Evolutionary conservation across 2,888 invertebrate species (phyloP).

Genomic region (Scaptomyza tumidula): DNA sequence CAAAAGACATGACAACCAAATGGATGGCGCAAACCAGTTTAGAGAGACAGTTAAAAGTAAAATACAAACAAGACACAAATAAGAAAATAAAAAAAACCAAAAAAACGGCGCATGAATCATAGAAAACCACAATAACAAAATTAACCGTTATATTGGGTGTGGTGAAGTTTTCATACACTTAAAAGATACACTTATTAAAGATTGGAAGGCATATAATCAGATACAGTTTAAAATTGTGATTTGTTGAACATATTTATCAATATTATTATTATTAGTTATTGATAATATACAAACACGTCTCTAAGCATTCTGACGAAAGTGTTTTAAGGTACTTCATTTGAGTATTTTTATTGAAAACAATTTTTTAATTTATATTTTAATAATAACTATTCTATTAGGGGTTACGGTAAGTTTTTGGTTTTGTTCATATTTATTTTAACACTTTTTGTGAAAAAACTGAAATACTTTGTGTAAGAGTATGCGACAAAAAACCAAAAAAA

Average conservation of each 20-base stretch:
- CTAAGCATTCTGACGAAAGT: too few species aligned
- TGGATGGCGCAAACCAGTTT: conserved; percentile 68
- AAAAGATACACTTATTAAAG: neutral
- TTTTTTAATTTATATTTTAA: too few species aligned
- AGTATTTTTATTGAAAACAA: too few species aligned
- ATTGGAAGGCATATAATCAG: neutral
- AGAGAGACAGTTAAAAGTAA: conserved; percentile 46
- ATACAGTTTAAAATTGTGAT: neutral
- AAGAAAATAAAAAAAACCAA: conserved; percentile 5
- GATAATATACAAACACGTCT: too few species aligned
- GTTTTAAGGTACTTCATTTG: too few species aligned
- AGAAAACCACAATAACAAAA: conserved; percentile 27
- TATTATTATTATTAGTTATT: too few species aligned
- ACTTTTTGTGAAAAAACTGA: neutral
- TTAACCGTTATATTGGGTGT: conserved; percentile 5
- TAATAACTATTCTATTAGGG: too few species aligned
- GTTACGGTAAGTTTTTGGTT: too few species aligned
- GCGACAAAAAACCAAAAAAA: conserved; percentile 8
- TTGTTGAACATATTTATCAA: neutral
- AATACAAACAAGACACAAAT: conserved; percentile 22
- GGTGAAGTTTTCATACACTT: conserved; percentile 5
- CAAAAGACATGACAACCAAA: conserved; percentile 54
- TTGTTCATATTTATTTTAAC: too few species aligned
- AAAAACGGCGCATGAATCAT: conserved; percentile 55
- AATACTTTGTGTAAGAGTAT: conserved; percentile 3